Evolutionary conservation across 2,113 vertebrate species (phyloP).

Genomic region (Xiphophorus couchianus): DNA sequence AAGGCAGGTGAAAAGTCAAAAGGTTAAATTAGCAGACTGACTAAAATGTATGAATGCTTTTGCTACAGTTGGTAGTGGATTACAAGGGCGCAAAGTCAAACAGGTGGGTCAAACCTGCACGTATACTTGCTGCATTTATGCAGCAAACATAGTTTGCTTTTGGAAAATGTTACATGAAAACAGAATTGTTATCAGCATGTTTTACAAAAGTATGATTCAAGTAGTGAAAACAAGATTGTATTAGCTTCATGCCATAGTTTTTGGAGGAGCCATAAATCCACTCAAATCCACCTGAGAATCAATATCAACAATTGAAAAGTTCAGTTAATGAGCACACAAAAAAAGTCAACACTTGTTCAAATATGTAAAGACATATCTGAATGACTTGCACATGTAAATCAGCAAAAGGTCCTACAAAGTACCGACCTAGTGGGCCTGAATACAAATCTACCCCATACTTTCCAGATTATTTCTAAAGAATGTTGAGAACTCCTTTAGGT

Average conservation of each 20-base stretch:
- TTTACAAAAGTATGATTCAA: too few relatives aligned
- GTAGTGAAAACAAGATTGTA: not conserved
- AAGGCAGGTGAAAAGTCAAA: constrained; percentile 64
- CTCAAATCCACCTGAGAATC: not conserved
- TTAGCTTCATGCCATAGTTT: not conserved
- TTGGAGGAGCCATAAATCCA: not conserved
- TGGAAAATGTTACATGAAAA: too few relatives aligned
- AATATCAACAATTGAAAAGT: not conserved
- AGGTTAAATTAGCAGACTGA: constrained; percentile 69
- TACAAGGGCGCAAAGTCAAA: constrained; percentile 38
- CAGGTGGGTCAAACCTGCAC: constrained; percentile 15
- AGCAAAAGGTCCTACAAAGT: not conserved
- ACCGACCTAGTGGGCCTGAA: not conserved
- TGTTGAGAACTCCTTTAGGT: not conserved
- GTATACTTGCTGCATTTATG: constrained; percentile 3
- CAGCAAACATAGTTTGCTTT: too few relatives aligned
- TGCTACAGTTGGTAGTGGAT: constrained; percentile 28
- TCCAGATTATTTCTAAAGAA: not conserved
- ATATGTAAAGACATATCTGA: not conserved
- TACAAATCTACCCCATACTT: not conserved
- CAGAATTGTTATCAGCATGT: too few relatives aligned
- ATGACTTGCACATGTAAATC: not conserved
- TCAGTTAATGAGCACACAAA: not conserved
- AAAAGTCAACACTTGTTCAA: not conserved
- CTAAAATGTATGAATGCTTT: constrained; percentile 17